Evolutionary conservation across 2,888 invertebrate species (phyloP), one percentile per base, ranked within the genome.

Genomic region (Malachius bipustulatus): DNA sequence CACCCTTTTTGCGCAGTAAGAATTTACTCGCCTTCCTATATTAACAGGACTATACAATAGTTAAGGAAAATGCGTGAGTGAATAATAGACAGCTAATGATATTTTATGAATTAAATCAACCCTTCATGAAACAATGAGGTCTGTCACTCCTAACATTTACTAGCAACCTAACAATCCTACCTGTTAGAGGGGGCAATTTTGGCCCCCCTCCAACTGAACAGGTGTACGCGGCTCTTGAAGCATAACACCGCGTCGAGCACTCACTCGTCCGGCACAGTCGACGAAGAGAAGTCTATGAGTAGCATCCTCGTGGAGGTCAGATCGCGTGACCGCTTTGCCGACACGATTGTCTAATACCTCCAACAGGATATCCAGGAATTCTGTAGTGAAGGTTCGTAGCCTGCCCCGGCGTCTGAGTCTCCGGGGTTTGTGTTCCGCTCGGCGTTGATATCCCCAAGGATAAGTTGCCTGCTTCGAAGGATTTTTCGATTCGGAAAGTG

Each of bases 181-280:
- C 55, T 55, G 53, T 52, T 52, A 55, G 54, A 49, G 54, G 56
- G 56, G 57, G 51, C 47, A 48, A 50, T 51, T 50, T 46, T 46
- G 42, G 47, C 43, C 52, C 54, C 59, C 60, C 57, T 48, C 59
- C 52, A 55, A 53, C 40, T 50, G 47, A 59, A 62, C 62, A 62
- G 62, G 62, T 62, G 62, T 57, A 62, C 57, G 59, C 59, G 56
- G 54, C 58, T 62, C 61, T 59, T 62, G 61, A 62, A 61, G 60
- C 62, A 62, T 60, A 62, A 62, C 62, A 62, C 56, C 49, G 53
- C 54, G 54, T 48, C 55, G 55, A 54, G 56, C 61, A 62, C 56
- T 62, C 61, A 62, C 60, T 62, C 60, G 61, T 58, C 61, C 62
- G 62, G 60, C 59, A 61, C 60, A 62, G 60, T 61, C 60, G 57